Base-by-base conservation (phyloP, 1,140 invertebrate genomes). In the Drosophila tsacasi region DNA sequence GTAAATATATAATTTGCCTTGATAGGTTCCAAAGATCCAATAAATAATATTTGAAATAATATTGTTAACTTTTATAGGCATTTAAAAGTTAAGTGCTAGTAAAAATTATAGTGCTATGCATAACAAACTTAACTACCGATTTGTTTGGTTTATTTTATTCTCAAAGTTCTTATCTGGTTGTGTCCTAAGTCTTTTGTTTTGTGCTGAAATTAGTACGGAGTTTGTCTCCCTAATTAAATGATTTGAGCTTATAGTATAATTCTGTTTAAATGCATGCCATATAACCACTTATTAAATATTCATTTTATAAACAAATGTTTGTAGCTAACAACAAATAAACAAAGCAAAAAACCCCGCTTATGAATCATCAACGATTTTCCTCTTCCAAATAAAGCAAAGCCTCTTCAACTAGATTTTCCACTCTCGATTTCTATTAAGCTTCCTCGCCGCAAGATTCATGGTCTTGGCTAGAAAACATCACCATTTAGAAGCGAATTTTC, bases 111-210 rank as follows among this genome's bases (percentile, higher is more conserved):
- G 17, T n/a, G 5, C 3, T 17, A 9, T 52, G 30, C 12, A 32
- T 7, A 12, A 10, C 27, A 0, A 0, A 13, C 27, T 19, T 19
- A 32, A 12, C 27, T 32, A 19, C 27, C 1, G n/a, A 19, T 32
- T 32, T 32, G n/a, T 13, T 52, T 52, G 7, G 50, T 13, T 50
- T 30, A 7, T 2, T 30, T 30, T 19, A 27, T 46, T 3, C 2
- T 8, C 5, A 1, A 35, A 21, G 21, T 64, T 65, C 39, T 47
- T 30, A 0, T 6, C 10, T 40, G 9, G 10, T 21, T 85, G 74
- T 68, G 61, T 60, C 58, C 47, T 64, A 62, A 72, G 62, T 76
- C 65, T 78, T 82, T 81, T 42, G 54, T 57, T 75, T 66, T 63
- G 66, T 25, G 19, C 13, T 40, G 3, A 8, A 59, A 21, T 3